These are phyloP conservation scores for Pararge aegeria DNA, from an alignment of 1,140 invertebrate genomes.

Conservation along the genomic window DNA sequence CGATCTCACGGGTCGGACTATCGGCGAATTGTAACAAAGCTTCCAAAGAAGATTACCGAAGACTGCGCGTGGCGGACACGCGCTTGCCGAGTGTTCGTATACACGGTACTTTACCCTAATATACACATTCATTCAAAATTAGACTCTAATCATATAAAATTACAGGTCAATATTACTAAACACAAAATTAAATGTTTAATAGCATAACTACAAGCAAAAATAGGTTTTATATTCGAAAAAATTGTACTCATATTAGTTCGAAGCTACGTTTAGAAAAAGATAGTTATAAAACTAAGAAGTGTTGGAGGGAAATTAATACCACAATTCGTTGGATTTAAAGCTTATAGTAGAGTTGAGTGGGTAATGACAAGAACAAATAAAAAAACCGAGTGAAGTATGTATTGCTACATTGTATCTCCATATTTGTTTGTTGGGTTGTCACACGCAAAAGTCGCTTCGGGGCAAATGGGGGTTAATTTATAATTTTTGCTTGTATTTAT, in stretches of 20 bases:
- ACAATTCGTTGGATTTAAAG: conserved; percentile 75
- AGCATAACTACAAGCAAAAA: conserved; percentile 30
- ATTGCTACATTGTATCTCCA: conserved; percentile 50
- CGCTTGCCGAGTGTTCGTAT: conserved; percentile 53
- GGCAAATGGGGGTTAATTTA: conserved; percentile 5
- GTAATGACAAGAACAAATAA: conserved; percentile 66
- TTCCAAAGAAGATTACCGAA: conserved; percentile 72
- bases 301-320: conserved; percentile 77
- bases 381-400: conserved; percentile 37
- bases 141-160: conserved; percentile 12
- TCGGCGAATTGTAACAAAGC: conserved; percentile 76
- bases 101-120: conserved; percentile 42
- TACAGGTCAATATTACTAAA: conserved; percentile 32
- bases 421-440: conserved; percentile 53
- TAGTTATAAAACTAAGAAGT: conserved; percentile 66
- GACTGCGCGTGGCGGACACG: conserved; percentile 63
- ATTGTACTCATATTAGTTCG: conserved; percentile 35
- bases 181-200: conserved; percentile 3
- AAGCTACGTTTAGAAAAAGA: conserved; percentile 30
- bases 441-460: conserved; percentile 40
- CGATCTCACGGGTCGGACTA: conserved; percentile 61
- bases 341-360: conserved; percentile 69
- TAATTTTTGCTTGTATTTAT: background rate
- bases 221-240: conserved; percentile 22
- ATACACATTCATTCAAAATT: conserved; percentile 27